phyloP scores from a whole-genome alignment of 2,113 vertebrate genomes.

The Scartelaos histophorus region DNA sequence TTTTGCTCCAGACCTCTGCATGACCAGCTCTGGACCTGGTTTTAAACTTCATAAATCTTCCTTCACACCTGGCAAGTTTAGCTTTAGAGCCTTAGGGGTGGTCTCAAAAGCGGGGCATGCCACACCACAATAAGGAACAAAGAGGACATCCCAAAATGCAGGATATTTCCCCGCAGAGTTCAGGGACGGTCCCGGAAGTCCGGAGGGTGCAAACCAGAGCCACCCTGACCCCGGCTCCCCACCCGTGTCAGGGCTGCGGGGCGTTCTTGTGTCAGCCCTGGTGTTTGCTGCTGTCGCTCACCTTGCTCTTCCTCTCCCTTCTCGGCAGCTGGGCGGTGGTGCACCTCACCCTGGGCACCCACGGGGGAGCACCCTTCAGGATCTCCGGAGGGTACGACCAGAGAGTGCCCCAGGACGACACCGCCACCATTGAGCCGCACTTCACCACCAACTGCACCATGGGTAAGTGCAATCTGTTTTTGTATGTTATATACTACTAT shows the following conservation, averaged over 20 bases:
- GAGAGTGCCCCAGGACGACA: slow-evolving; percentile 58
- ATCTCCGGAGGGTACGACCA: slow-evolving; percentile 75
- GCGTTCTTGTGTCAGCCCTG: slow-evolving; percentile 53
- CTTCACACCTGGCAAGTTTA: slow-evolving; percentile 21
- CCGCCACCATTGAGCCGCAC: slow-evolving; percentile 70
- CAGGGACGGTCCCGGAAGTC: slow-evolving; percentile 26
- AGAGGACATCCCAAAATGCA: slow-evolving; percentile 45
- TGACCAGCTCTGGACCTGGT: slow-evolving; percentile 21
- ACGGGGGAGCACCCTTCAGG: slow-evolving; percentile 65
- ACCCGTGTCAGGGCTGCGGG: slow-evolving; percentile 18
- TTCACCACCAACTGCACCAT: slow-evolving; percentile 82
- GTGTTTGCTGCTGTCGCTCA: slow-evolving; percentile 68
- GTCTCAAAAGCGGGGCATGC: slow-evolving; percentile 12
- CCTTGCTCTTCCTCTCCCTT: slow-evolving; percentile 78
- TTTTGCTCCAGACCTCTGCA: slow-evolving; percentile 20
- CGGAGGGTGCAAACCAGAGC: slow-evolving; percentile 42
- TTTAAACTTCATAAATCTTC: neutral
- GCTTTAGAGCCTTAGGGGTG: slow-evolving; percentile 16
- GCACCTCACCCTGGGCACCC: slow-evolving; percentile 71
- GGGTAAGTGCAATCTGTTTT: slow-evolving; percentile 62
- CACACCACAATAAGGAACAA: neutral
- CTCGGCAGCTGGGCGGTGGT: slow-evolving; percentile 82
- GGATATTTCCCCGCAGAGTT: slow-evolving; percentile 40
- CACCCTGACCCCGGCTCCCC: neutral
- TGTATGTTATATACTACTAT: neutral